A percentile compares a stretch with the other conserved stretches of the same genome.
These are phyloP conservation scores for Ectemnius continuus DNA, from an alignment of 2,888 invertebrate genomes.

Conservation along the genomic window DNA sequence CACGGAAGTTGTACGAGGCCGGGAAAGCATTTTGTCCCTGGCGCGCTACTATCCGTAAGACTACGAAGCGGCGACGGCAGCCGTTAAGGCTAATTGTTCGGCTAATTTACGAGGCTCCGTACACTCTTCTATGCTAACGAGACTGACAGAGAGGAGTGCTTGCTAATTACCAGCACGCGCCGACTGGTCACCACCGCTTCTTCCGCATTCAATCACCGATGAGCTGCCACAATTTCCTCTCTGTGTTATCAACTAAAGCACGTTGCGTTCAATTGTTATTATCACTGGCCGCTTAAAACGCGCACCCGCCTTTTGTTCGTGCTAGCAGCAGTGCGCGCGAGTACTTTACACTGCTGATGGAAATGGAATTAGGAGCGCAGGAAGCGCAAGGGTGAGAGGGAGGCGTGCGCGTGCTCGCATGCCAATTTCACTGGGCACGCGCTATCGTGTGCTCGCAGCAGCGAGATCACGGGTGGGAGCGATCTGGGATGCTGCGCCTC, in stretches of 20 bases:
- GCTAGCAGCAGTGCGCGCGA: background rate
- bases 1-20: conserved; percentile 57
- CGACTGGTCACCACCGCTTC: background rate
- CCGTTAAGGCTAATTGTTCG: conserved; percentile 63
- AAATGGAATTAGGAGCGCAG: too few relatives aligned
- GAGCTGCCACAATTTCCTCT: background rate
- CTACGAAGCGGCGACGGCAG: conserved; percentile 39
- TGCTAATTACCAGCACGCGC: conserved; percentile 34
- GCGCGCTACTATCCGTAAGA: conserved; percentile 67
- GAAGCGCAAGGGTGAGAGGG: conserved; percentile 17
- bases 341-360: too few relatives aligned
- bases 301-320: background rate
- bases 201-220: background rate
- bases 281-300: background rate
- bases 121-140: conserved; percentile 38
- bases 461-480: background rate
- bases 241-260: background rate
- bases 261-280: background rate
- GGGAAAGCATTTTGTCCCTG: conserved; percentile 65
- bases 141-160: conserved; percentile 13
- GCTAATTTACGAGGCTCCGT: conserved; percentile 42
- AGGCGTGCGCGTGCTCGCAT: conserved; percentile 8
- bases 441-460: conserved; percentile 30
- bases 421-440: conserved; percentile 32
- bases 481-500: conserved; percentile 18